phyloP scores from a whole-genome alignment of 2,797 vertebrate genomes.

The Pantherophis alleghaniensis region DNA sequence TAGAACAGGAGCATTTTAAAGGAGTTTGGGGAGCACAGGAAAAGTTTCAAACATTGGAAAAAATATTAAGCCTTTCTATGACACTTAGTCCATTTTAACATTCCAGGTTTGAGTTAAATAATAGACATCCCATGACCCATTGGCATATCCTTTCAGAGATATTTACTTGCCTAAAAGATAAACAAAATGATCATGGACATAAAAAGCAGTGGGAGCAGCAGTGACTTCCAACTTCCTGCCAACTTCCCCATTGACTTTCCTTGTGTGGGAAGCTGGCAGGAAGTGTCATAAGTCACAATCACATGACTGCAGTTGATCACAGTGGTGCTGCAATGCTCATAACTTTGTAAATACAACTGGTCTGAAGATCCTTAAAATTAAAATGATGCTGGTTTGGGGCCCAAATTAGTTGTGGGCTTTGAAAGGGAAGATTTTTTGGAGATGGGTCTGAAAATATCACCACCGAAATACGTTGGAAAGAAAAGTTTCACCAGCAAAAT shows the following conservation, averaged over 20 bases:
- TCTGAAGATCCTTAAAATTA: not conserved
- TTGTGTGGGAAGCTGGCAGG: not conserved
- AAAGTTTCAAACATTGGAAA: not conserved
- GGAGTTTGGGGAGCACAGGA: not conserved
- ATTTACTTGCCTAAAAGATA: not conserved
- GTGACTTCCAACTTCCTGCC: not conserved
- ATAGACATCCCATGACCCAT: not conserved
- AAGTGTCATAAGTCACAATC: not conserved
- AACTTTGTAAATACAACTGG: not conserved
- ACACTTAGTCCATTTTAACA: not conserved
- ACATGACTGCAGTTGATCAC: not conserved
- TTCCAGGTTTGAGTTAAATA: not conserved
- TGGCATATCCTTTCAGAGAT: not conserved
- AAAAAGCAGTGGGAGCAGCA: not conserved
- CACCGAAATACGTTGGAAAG: slow-evolving; percentile 7
- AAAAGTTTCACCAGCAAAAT: slow-evolving; percentile 7
- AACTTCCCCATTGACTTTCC: not conserved
- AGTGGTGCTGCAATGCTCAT: not conserved
- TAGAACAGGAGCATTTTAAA: not conserved
- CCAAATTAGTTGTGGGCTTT: not conserved
- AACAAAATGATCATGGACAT: not conserved
- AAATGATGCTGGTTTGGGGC: not conserved
- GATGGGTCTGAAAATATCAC: slow-evolving; percentile 17
- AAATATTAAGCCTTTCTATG: not conserved
- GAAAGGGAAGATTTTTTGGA: slow-evolving; percentile 1